phyloP scores from a whole-genome alignment of 2,888 invertebrate genomes.

The Campoletis raptor region DNA sequence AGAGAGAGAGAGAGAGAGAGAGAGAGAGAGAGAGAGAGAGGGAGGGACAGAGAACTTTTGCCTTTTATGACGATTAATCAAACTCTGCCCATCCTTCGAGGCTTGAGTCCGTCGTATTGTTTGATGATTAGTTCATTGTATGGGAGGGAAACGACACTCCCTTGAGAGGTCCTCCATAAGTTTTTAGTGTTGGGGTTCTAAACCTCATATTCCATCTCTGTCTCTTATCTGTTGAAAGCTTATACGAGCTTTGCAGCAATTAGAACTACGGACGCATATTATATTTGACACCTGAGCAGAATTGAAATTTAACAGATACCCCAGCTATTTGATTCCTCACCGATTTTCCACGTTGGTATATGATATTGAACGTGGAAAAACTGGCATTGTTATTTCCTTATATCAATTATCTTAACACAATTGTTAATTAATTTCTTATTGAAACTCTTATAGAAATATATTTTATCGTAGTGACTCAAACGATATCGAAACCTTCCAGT shows the following conservation, averaged over 20 bases:
- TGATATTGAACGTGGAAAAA: background rate
- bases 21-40: background rate
- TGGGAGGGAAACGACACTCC: constrained; percentile 7
- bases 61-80: constrained; percentile 60
- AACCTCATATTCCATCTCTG: background rate
- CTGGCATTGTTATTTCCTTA: background rate
- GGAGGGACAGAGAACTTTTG: constrained; percentile 20
- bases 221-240: constrained; percentile 3
- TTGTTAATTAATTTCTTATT: background rate
- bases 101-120: constrained; percentile 53
- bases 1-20: background rate
- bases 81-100: constrained; percentile 24
- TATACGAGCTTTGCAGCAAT: constrained; percentile 59
- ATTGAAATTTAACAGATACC: constrained; percentile 28
- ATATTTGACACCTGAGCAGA: constrained; percentile 28
- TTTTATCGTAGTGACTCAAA: background rate
- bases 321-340: background rate
- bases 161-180: constrained; percentile 17
- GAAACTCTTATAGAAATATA: background rate
- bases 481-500: background rate
- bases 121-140: constrained; percentile 62
- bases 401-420: background rate
- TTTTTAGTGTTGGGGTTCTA: constrained; percentile 38
- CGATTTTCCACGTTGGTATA: constrained; percentile 8
- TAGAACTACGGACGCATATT: constrained; percentile 42